Conservation (phyloP, 2,797 vertebrate species). For the Thamnophis elegans region DNA sequence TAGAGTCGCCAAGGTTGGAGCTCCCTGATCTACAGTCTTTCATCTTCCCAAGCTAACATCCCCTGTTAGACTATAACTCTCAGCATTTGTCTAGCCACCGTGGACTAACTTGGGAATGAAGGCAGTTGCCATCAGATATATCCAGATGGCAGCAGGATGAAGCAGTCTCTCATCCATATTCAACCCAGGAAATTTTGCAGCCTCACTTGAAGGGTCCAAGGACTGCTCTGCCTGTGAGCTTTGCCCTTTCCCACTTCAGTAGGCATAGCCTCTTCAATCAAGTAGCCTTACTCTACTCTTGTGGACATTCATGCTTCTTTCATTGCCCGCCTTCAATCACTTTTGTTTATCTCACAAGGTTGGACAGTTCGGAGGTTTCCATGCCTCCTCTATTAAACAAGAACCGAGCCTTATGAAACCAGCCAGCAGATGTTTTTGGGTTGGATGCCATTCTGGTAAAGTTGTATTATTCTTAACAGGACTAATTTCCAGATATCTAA, state of each 20-base stretch:
- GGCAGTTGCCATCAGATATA: neutral
- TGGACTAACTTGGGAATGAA: neutral
- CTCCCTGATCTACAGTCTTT: neutral
- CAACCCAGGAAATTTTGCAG: neutral
- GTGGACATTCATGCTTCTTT: neutral
- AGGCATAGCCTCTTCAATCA: neutral
- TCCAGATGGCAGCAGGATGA: neutral
- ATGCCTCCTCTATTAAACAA: neutral
- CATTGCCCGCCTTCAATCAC: neutral
- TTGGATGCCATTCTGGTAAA: neutral
- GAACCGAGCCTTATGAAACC: neutral
- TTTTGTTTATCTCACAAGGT: neutral
- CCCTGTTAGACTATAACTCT: neutral
- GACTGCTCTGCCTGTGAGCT: neutral
- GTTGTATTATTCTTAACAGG: neutral
- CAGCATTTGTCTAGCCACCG: neutral
- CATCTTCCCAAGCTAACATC: neutral
- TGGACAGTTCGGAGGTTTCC: neutral
- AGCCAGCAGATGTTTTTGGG: neutral
- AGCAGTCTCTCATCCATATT: neutral
- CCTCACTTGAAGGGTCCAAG: neutral
- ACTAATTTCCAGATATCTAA: neutral
- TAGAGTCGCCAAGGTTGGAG: neutral
- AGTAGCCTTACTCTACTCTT: neutral
- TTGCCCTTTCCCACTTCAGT: neutral